These are phyloP conservation scores for Patagioenas fasciata DNA, from an alignment of 2,113 vertebrate species.

Conservation along the genomic window DNA sequence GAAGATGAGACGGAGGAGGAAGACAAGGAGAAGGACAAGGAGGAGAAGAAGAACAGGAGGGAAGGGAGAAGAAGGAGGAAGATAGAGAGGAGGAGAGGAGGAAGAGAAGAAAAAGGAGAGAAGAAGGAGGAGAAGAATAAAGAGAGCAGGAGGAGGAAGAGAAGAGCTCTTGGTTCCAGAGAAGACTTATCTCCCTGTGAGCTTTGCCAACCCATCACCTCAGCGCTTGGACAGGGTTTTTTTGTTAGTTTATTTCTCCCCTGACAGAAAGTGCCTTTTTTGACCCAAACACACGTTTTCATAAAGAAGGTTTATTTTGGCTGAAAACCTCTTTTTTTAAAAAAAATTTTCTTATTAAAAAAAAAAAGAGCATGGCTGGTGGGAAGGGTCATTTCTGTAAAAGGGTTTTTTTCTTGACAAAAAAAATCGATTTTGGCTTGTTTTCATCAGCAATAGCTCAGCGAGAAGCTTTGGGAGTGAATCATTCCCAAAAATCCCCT, in stretches of 20 bases:
- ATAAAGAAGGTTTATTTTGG: neutral
- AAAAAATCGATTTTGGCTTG: neutral
- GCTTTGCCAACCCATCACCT: neutral
- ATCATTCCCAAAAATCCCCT: constrained; percentile 1
- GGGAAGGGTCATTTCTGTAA: neutral
- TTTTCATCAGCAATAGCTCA: neutral
- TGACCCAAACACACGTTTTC: neutral
- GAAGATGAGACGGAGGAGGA: too few species aligned
- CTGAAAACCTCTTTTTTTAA: neutral
- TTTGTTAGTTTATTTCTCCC: neutral
- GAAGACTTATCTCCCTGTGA: too few species aligned
- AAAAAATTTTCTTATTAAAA: neutral
- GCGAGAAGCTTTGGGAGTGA: neutral
- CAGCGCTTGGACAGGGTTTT: neutral
- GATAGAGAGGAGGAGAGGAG: too few species aligned
- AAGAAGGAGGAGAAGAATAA: too few species aligned
- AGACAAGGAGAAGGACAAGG: too few species aligned
- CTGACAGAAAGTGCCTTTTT: neutral
- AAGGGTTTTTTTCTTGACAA: neutral
- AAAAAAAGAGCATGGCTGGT: neutral
- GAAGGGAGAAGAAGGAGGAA: too few species aligned
- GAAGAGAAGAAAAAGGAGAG: too few species aligned
- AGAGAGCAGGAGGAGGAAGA: too few species aligned
- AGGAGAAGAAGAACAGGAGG: too few species aligned
- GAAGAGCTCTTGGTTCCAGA: too few species aligned